Evolutionary conservation across 2,888 invertebrate species (phyloP), one percentile per base, ranked within the genome.

Genomic region (Podotricha telesiphe): DNA sequence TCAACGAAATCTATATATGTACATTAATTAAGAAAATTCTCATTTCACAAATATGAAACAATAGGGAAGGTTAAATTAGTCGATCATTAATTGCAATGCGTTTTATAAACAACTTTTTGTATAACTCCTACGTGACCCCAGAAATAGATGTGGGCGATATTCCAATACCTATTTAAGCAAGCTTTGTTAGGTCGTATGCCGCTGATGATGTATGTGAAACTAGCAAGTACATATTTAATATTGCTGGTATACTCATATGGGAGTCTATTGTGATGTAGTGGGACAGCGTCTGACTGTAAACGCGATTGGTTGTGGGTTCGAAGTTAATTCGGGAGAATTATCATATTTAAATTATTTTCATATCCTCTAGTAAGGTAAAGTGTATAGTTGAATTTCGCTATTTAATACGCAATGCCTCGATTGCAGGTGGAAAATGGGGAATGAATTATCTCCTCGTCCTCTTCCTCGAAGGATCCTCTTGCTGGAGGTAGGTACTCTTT

Each of bases 51-150:
- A 10, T 15, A 19, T 22, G 8, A 45, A 59, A 59, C 45, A 59
- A 59, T 59, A 28, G 22, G 7, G 15, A 17, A 45, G 11, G 11
- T 28, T 22, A 59, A 59, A 59, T 45, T n/a, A 28, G 22, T 59
- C 11, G 17, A 45, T 28, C 22, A 45, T 45, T 45, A 28, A 59
- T 59, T 45, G 59, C 42, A 17, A 28, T 45, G 20, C 59, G 34
- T 45, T 22, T 22, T 59, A 59, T 22, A 28, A 59, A 42, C n/a
- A 22, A 59, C 45, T 59, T 45, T 17, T 45, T 45, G 22, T 45
- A 22, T 45, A 45, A 42, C 59, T 45, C 45, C 59, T 45, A 59
- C 59, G 59, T 59, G 45, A 59, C 17, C 28, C n/a, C 59, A 45
- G 45, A 59, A 45, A 13, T 22, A n/a, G n/a, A 59, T 28, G 59